Evolutionary conservation across 1,140 invertebrate species (phyloP).

Genomic region (Rhagoletis zephyria): DNA sequence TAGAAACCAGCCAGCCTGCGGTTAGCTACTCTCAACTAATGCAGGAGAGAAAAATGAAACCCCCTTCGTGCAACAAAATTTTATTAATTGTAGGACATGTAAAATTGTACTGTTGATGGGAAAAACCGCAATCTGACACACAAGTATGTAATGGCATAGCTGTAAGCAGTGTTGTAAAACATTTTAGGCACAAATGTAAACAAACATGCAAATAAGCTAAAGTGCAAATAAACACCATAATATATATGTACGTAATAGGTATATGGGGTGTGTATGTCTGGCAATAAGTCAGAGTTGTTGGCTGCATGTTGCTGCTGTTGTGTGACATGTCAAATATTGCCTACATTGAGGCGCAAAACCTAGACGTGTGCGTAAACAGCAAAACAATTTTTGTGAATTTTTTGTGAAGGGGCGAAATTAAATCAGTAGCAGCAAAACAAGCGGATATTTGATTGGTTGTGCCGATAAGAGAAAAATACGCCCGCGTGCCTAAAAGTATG

Average conservation of each 20-base stretch:
- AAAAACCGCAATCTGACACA: not conserved
- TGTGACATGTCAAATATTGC: not conserved
- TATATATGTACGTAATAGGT: not conserved
- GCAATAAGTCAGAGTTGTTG: too few species aligned
- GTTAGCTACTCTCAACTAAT: not conserved
- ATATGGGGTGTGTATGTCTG: too few species aligned
- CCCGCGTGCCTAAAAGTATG: not conserved
- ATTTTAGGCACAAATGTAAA: conserved; percentile 32
- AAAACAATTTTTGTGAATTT: not conserved
- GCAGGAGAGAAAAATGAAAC: not conserved
- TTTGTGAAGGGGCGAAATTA: not conserved
- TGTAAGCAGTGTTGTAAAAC: conserved; percentile 22
- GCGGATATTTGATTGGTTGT: conserved; percentile 4
- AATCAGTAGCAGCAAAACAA: not conserved
- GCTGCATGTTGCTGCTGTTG: not conserved
- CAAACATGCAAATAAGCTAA: conserved; percentile 35
- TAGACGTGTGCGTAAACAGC: conserved; percentile 4
- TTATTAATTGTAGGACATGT: not conserved
- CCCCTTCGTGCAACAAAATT: conserved; percentile 9
- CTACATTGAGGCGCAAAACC: conserved; percentile 23
- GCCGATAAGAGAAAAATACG: not conserved
- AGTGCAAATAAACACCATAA: not conserved
- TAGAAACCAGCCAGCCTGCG: not conserved
- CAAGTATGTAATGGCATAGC: not conserved
- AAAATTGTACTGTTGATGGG: not conserved